phyloP scores from a whole-genome alignment of 2,113 vertebrate species.

The Menura novaehollandiae region DNA sequence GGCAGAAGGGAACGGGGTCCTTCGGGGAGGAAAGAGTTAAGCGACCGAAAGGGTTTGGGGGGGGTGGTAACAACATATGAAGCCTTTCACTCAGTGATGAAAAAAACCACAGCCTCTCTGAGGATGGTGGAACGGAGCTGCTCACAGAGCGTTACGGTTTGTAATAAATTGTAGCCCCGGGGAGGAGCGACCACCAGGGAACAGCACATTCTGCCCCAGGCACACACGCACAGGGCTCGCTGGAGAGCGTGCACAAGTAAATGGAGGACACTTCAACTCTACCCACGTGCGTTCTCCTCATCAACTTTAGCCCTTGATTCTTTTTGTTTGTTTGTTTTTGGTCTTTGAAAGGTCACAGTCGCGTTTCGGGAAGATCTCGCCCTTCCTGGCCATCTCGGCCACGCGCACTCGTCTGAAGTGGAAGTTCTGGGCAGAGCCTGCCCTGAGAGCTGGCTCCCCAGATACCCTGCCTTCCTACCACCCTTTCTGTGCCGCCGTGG shows the following conservation, averaged over 20 bases:
- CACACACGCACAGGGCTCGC: neutral
- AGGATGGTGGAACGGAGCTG: neutral
- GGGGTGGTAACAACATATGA: conserved; percentile 17
- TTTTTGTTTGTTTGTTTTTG: neutral
- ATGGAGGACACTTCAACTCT: neutral
- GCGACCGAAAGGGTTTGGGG: neutral
- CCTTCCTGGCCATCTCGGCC: neutral
- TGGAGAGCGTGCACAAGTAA: neutral
- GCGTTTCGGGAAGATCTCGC: neutral
- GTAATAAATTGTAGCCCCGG: conserved; percentile 8
- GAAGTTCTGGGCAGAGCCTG: neutral
- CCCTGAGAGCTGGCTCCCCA: no score
- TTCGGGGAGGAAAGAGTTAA: conserved; percentile 63
- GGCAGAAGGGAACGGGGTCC: neutral
- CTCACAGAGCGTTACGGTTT: conserved; percentile 20
- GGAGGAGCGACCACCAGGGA: conserved; percentile 60
- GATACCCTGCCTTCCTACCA: accelerated
- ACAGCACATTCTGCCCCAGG: neutral
- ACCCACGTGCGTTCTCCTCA: neutral
- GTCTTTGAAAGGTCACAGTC: neutral
- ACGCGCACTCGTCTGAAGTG: neutral
- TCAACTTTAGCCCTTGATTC: neutral
- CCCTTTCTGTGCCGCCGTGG: accelerated
- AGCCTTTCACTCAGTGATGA: conserved; percentile 61
- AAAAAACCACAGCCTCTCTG: neutral